phyloP scores from a whole-genome alignment of 2,888 invertebrate species.

The Bedellia somnulentella region DNA sequence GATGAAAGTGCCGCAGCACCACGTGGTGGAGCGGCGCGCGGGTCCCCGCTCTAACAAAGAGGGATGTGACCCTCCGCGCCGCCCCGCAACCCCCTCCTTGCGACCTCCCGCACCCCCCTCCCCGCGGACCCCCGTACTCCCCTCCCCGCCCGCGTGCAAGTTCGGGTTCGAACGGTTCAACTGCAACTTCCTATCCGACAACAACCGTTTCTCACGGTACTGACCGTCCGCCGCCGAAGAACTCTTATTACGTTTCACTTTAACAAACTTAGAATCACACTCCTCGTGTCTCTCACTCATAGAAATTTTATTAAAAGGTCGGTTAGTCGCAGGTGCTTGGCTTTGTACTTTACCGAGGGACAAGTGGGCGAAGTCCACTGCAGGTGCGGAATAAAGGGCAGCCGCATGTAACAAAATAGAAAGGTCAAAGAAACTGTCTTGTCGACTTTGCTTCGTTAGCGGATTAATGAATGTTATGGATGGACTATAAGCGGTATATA shows the following conservation, averaged over 20 bases:
- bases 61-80: constrained; percentile 44
- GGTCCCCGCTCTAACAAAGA: constrained; percentile 21
- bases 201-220: constrained; percentile 30
- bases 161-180: constrained; percentile 52
- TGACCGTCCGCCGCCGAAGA: constrained; percentile 47
- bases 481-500: too few relatives aligned
- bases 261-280: constrained; percentile 19
- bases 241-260: constrained; percentile 53
- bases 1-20: constrained; percentile 81
- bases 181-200: constrained; percentile 38
- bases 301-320: constrained; percentile 26
- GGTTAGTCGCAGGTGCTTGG: constrained; percentile 64
- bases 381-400: constrained; percentile 58
- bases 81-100: constrained; percentile 19
- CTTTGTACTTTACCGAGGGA: constrained; percentile 72
- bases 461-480: too few relatives aligned
- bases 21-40: constrained; percentile 67
- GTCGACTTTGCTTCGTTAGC: too few relatives aligned
- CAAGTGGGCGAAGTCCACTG: constrained; percentile 67
- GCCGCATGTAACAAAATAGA: constrained; percentile 64
- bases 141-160: constrained; percentile 38
- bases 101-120: constrained; percentile 11
- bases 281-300: constrained; percentile 3
- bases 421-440: constrained; percentile 26
- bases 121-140: constrained; percentile 7